Evolutionary conservation across 2,888 invertebrate genomes (phyloP), one percentile per base, ranked within the genome.

Genomic region (Drosophila lutescens): DNA sequence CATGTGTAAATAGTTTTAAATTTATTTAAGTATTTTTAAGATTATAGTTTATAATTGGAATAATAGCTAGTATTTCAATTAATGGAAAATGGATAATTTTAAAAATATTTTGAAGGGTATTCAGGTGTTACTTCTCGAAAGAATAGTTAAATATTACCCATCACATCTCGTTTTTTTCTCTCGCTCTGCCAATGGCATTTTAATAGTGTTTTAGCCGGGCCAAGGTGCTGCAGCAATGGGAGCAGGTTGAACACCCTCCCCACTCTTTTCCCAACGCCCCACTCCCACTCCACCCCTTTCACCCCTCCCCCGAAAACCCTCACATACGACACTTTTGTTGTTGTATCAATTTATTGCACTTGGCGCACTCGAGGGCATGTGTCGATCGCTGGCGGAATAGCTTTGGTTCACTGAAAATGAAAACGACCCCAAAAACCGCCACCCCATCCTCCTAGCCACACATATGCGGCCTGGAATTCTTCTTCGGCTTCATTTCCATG

Each of bases 301-400:
- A n/a, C 12, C 15, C 34, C 8, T 13, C 20, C 26, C 15, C 3
- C 6, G 6, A 4, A 12, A 10, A 1, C 32, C 34, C 26, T n/a
- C 57, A 55, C 47, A 43, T 40, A 57, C 13, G 9, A 62, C 58
- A 58, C 20, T 55, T 36, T 51, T 23, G 36, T 20, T 30, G 43
- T 9, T 20, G 15, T 51, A 61, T 72, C 26, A 61, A 74, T 74
- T 66, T 66, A 57, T 74, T 54, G 50, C 36, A 59, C 55, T 74
- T 61, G 41, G 38, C 36, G 44, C 61, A 57, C 61, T 62, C 46
- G 54, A 57, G 49, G 60, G 47, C 57, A 38, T 63, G 44, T 67
- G 67, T 62, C 51, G 62, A 72, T 68, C 47, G 54, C 55, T 40
- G 63, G 58, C 49, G 51, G 47, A 23, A 51, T 44, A 15, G 34